Evolutionary conservation across 2,797 vertebrate species (phyloP).

Genomic region (Cossypha dichroa): DNA sequence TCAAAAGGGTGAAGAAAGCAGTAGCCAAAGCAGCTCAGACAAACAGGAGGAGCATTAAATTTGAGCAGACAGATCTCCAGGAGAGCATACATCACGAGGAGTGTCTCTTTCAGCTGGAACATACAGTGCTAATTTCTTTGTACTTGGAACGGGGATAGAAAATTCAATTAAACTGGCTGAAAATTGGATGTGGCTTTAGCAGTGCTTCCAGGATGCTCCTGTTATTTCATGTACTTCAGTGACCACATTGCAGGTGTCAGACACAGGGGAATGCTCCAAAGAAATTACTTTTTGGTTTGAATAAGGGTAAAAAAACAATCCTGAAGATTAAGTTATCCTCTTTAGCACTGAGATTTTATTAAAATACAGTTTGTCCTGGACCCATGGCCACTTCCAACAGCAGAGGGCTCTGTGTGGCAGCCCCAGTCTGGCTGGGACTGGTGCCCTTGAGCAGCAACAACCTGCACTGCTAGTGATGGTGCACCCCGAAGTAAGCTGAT

Average conservation of each 20-base stretch:
- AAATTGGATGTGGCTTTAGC: constrained; percentile 26
- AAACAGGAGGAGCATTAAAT: background rate
- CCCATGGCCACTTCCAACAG: background rate
- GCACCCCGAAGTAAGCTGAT: background rate
- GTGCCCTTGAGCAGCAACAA: background rate
- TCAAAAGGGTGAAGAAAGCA: constrained; percentile 11
- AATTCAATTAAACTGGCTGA: constrained; percentile 45
- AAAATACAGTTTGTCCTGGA: background rate
- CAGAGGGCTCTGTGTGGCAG: background rate
- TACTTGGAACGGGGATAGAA: background rate
- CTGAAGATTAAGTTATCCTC: background rate
- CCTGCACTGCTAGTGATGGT: background rate
- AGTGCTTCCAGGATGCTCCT: background rate
- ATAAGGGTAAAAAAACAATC: background rate
- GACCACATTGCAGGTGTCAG: background rate
- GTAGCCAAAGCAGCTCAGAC: background rate
- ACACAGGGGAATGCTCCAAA: background rate
- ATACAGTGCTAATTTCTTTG: constrained; percentile 25
- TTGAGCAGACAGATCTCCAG: background rate
- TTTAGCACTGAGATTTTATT: background rate
- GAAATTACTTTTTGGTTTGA: background rate
- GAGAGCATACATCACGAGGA: constrained; percentile 16
- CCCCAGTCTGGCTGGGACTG: background rate
- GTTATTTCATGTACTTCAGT: background rate
- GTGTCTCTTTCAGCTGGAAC: background rate